phyloP scores from a whole-genome alignment of 2,113 vertebrate species.

The Orthonyx spaldingii region DNA sequence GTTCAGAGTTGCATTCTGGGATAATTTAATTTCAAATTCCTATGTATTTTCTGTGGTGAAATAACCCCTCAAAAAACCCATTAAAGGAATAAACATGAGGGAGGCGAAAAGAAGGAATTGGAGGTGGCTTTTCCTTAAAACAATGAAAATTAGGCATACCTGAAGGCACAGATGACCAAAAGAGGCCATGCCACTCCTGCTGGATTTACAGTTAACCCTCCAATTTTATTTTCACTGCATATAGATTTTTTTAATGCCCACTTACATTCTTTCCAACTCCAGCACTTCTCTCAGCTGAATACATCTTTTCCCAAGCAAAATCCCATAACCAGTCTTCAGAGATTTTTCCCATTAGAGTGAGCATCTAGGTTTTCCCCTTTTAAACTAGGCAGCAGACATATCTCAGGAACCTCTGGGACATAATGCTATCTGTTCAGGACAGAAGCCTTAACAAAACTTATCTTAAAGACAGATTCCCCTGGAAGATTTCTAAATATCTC shows the following conservation, averaged over 20 bases:
- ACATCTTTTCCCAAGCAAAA: background rate
- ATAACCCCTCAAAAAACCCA: background rate
- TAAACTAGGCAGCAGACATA: background rate
- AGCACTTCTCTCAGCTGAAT: background rate
- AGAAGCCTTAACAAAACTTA: background rate
- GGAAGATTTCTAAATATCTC: background rate
- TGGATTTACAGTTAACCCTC: background rate
- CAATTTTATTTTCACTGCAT: background rate
- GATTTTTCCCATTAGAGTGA: background rate
- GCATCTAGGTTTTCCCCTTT: background rate
- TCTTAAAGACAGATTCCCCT: background rate
- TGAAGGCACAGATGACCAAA: background rate
- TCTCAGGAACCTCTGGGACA: background rate
- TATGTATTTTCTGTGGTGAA: background rate
- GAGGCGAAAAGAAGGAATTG: background rate
- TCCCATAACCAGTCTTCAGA: background rate
- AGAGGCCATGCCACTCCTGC: background rate
- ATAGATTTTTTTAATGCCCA: background rate
- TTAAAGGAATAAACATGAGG: background rate
- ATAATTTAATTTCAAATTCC: background rate
- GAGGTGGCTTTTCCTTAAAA: background rate
- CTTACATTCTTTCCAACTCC: background rate
- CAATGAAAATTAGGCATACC: background rate
- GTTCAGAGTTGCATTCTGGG: background rate
- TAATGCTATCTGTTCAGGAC: background rate